A percentile compares a stretch with the other conserved stretches of the same genome.
These are phyloP conservation scores for Bucorvus abyssinicus DNA, from an alignment of 2,797 vertebrate genomes.

Conservation along the genomic window DNA sequence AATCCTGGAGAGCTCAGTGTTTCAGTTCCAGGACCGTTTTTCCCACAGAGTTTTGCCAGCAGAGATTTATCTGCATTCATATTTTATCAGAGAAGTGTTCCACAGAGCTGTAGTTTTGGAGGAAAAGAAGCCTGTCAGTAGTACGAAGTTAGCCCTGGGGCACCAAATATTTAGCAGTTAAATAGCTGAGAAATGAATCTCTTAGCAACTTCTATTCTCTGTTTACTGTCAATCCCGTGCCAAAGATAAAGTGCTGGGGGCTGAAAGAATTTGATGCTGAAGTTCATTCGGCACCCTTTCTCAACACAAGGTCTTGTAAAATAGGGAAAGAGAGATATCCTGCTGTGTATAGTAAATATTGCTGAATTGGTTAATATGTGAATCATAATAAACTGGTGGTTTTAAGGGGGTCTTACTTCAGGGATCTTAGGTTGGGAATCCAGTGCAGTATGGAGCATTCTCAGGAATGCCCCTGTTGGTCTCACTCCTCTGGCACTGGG, in stretches of 20 bases:
- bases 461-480: not conserved
- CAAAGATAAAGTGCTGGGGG: not conserved
- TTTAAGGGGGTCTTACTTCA: not conserved
- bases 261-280: constrained; percentile 12
- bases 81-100: constrained; percentile 43
- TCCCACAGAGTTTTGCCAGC: not conserved
- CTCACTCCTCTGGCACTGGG: not conserved
- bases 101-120: not conserved
- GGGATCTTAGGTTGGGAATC: not conserved
- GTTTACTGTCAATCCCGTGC: not conserved
- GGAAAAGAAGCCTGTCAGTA: constrained; percentile 1
- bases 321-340: not conserved
- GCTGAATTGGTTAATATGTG: not conserved
- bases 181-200: constrained; percentile 33
- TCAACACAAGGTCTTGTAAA: not conserved
- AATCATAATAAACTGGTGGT: not conserved
- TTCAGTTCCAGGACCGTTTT: not conserved
- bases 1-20: not conserved
- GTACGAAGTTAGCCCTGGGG: not conserved
- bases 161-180: constrained; percentile 13
- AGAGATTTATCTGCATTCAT: constrained; percentile 3
- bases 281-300: constrained; percentile 1
- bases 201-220: constrained; percentile 35
- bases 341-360: not conserved
- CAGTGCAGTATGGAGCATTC: not conserved